Conservation (phyloP, 2,113 vertebrate genomes). For the Myiozetetes cayanensis region DNA sequence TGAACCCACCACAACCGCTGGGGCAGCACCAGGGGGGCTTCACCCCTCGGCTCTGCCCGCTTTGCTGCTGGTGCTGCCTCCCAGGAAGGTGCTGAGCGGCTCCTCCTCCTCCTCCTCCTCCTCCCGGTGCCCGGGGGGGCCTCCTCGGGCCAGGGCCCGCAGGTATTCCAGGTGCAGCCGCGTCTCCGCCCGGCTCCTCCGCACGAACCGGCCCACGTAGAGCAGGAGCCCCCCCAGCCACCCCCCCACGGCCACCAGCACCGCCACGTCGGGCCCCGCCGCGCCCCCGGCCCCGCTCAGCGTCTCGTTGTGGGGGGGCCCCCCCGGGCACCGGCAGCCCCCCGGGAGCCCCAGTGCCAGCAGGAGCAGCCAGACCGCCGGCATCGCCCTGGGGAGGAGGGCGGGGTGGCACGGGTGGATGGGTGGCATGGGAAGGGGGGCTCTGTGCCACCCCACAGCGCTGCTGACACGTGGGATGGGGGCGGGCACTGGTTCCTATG, state of each 20-base stretch:
- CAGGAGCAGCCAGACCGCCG: constrained; percentile 4
- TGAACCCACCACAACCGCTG: not conserved
- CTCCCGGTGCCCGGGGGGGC: not conserved
- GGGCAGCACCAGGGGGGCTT: not conserved
- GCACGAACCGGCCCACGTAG: constrained; percentile 77
- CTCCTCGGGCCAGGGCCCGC: no score
- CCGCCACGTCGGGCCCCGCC: constrained; percentile 70
- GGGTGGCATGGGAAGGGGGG: not conserved
- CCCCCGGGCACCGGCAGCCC: constrained; percentile 69
- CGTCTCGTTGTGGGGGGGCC: not conserved
- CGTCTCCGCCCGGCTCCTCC: constrained; percentile 76
- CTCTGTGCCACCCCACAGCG: not conserved
- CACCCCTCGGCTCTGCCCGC: not conserved
- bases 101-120: not conserved
- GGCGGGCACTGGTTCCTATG: accelerated
- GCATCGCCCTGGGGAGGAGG: constrained; percentile 27
- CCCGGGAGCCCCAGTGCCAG: constrained; percentile 35
- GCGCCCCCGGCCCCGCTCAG: constrained; percentile 27
- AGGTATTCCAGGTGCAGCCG: constrained; percentile 77
- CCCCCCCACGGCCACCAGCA: constrained; percentile 79
- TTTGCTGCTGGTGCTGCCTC: not conserved
- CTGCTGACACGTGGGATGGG: accelerated
- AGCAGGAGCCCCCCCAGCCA: constrained; percentile 80
- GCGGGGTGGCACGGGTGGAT: not conserved
- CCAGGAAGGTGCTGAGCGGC: constrained; percentile 65